Conservation (phyloP, 2,888 invertebrate genomes). For the Sycophila texana region DNA sequence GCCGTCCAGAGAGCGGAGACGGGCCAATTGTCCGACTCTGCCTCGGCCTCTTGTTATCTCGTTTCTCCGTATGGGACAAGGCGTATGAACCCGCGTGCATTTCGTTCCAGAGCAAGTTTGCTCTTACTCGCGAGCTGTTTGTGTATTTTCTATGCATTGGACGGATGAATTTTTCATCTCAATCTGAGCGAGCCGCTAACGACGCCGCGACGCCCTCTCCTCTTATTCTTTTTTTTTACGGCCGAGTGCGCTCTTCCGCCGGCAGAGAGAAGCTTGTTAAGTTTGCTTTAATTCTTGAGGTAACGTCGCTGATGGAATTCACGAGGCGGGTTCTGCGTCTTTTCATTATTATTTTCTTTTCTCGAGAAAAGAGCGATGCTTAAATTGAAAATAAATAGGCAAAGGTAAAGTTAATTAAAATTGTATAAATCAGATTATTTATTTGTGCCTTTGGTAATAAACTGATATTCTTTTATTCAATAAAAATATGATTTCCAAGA, state of each 20-base stretch:
- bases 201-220: slow-evolving; percentile 16
- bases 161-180: slow-evolving; percentile 51
- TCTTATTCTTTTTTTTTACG: slow-evolving; percentile 34
- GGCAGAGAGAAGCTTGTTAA: slow-evolving; percentile 5
- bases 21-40: background rate
- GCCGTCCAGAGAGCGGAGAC: background rate
- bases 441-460: background rate
- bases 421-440: background rate
- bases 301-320: slow-evolving; percentile 31
- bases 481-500: background rate
- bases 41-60: background rate
- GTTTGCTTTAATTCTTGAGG: slow-evolving; percentile 35
- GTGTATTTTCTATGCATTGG: slow-evolving; percentile 53
- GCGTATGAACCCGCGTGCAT: no score
- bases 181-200: slow-evolving; percentile 40
- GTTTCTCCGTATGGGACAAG: background rate
- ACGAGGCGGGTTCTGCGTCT: slow-evolving; percentile 5
- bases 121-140: slow-evolving; percentile 22
- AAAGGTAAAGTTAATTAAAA: background rate
- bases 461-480: background rate
- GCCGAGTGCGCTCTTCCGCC: background rate
- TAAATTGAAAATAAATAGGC: background rate
- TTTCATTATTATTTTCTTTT: background rate
- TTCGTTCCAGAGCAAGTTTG: background rate
- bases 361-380: no score